phyloP scores from a whole-genome alignment of 2,113 vertebrate genomes.

The Onychostruthus taczanowskii region DNA sequence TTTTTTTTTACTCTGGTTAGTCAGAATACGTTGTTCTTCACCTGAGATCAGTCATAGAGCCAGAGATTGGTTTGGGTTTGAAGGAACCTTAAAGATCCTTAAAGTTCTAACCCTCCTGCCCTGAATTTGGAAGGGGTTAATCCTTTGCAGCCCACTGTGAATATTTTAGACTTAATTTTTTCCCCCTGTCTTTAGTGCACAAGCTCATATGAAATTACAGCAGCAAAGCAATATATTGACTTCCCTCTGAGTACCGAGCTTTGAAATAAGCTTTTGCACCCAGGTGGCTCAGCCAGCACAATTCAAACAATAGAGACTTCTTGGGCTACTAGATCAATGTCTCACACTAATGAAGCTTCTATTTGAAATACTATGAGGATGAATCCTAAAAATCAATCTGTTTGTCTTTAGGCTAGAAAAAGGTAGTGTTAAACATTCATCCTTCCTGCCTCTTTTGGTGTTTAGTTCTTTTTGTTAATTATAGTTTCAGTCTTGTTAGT shows the following conservation, averaged over 20 bases:
- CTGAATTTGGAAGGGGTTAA: conserved; percentile 3
- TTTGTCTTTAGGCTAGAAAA: neutral
- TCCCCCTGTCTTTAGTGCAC: neutral
- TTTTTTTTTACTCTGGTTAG: neutral
- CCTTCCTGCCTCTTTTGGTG: neutral
- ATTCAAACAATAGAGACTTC: neutral
- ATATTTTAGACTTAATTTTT: neutral
- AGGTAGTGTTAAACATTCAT: neutral
- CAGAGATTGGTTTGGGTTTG: neutral
- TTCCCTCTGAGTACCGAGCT: neutral
- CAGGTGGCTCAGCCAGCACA: neutral
- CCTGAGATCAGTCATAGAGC: neutral
- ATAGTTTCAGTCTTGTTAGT: neutral
- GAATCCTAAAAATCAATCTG: conserved; percentile 3
- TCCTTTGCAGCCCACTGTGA: neutral
- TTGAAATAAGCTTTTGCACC: neutral
- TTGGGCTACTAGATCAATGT: neutral
- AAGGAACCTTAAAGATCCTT: neutral
- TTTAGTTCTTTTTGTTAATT: neutral
- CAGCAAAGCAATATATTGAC: neutral
- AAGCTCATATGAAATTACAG: neutral
- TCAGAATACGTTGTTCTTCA: neutral
- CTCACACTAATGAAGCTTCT: conserved; percentile 3
- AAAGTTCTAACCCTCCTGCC: neutral
- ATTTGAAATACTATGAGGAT: neutral